These are phyloP conservation scores for Spilarctia lutea DNA, from an alignment of 2,888 invertebrate species.

Conservation along the genomic window DNA sequence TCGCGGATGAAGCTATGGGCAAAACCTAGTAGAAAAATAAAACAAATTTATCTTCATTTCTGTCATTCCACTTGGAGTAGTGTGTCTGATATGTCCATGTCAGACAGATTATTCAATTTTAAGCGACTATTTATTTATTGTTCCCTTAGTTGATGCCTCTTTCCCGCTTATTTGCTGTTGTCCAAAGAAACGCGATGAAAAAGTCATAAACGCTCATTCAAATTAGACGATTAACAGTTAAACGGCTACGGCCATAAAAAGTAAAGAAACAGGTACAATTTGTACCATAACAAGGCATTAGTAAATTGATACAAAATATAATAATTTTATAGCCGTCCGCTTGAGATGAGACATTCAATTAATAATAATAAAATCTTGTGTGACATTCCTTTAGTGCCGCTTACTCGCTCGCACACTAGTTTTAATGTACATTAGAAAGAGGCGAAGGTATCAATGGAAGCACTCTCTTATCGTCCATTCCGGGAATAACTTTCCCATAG, in stretches of 20 bases:
- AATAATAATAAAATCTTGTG: constrained; percentile 80
- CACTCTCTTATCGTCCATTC: constrained; percentile 81
- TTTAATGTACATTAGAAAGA: constrained; percentile 44
- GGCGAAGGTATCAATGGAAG: constrained; percentile 67
- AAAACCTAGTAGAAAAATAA: too few species aligned
- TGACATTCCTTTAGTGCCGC: constrained; percentile 71
- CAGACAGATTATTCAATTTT: not conserved
- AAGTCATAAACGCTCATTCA: constrained; percentile 1
- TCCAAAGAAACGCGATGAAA: not conserved
- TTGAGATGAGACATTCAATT: constrained; percentile 68
- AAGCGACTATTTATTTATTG: not conserved
- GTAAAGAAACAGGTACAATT: constrained; percentile 13
- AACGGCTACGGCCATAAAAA: constrained; percentile 1
- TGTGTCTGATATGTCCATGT: too few species aligned
- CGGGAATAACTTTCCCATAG: constrained; percentile 84
- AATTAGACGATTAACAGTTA: constrained; percentile 2
- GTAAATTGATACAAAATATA: constrained; percentile 43
- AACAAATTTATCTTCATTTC: too few species aligned
- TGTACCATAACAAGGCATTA: constrained; percentile 19
- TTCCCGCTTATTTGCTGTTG: not conserved
- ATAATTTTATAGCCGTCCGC: constrained; percentile 50
- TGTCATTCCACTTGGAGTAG: too few species aligned
- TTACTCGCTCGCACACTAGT: constrained; percentile 50
- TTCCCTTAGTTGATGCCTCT: not conserved
- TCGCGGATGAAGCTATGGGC: too few species aligned